A percentile compares a stretch with the other conserved stretches of the same genome.
These are phyloP conservation scores for Germaria angustata DNA, from an alignment of 2,888 invertebrate species.

Conservation along the genomic window DNA sequence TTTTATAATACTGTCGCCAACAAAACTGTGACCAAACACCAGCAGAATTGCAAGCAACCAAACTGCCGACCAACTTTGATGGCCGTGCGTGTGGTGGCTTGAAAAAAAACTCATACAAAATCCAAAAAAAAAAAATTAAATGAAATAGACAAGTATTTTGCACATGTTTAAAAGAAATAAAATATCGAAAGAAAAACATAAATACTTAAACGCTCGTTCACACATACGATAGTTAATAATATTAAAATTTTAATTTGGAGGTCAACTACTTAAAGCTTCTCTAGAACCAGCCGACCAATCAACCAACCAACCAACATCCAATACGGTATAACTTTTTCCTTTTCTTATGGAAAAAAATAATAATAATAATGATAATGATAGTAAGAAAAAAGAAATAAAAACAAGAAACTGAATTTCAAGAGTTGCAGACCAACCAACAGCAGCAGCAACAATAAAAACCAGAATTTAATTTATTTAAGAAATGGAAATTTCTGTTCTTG, in stretches of 20 bases:
- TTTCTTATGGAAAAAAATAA: background rate
- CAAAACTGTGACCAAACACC: slow-evolving; percentile 5
- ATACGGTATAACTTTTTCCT: slow-evolving; percentile 40
- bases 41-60: slow-evolving; percentile 20
- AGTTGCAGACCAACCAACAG: slow-evolving; percentile 27
- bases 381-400: background rate
- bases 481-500: slow-evolving; percentile 51
- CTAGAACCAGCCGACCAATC: slow-evolving; percentile 36
- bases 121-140: background rate
- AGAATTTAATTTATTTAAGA: slow-evolving; percentile 49
- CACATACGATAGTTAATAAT: slow-evolving; percentile 35
- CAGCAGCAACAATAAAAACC: slow-evolving; percentile 4
- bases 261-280: slow-evolving; percentile 61
- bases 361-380: too few species aligned
- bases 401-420: slow-evolving; percentile 8
- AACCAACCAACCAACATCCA: background rate
- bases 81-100: slow-evolving; percentile 36
- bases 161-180: slow-evolving; percentile 47
- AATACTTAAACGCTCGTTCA: slow-evolving; percentile 22
- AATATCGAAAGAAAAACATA: slow-evolving; percentile 19
- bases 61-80: slow-evolving; percentile 34
- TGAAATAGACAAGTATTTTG: slow-evolving; percentile 53
- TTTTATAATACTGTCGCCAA: slow-evolving; percentile 3
- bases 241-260: slow-evolving; percentile 59
- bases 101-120: slow-evolving; percentile 1